A percentile compares a stretch with the other conserved stretches of the same genome.
phyloP scores from a whole-genome alignment of 53 echinoderm and acorn worm genomes.

The Antedon mediterranea region DNA sequence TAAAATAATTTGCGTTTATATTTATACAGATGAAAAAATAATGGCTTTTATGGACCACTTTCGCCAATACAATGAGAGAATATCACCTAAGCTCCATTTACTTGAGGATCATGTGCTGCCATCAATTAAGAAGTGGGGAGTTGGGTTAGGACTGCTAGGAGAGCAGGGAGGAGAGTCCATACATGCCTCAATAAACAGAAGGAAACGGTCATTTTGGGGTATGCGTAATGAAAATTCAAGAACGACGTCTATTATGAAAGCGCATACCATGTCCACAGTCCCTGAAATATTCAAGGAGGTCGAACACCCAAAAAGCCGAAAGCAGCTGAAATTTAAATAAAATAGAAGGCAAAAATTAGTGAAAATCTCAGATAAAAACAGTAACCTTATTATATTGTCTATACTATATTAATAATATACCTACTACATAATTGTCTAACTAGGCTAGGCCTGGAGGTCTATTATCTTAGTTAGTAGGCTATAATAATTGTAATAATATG shows the following conservation, averaged over 20 bases:
- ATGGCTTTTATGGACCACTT: not conserved
- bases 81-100: not conserved
- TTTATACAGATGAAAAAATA: too few species aligned
- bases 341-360: too few species aligned
- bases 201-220: not conserved
- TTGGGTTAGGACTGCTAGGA: not conserved
- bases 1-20: too few species aligned
- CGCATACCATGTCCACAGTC: not conserved
- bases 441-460: too few species aligned
- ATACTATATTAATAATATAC: too few species aligned
- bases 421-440: too few species aligned
- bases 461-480: too few species aligned
- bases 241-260: not conserved
- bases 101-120: not conserved
- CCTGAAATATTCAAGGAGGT: not conserved
- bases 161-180: not conserved
- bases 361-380: too few species aligned
- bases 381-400: too few species aligned
- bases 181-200: not conserved
- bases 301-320: not conserved
- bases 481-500: too few species aligned
- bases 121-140: not conserved
- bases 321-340: not conserved
- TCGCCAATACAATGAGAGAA: conserved; percentile 3
- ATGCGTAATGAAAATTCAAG: not conserved